Percentiles rank a stretch among this genome's conserved stretches.
These are phyloP conservation scores for Caerostris extrusa DNA, from an alignment of 1,140 invertebrate genomes.

Conservation along the genomic window DNA sequence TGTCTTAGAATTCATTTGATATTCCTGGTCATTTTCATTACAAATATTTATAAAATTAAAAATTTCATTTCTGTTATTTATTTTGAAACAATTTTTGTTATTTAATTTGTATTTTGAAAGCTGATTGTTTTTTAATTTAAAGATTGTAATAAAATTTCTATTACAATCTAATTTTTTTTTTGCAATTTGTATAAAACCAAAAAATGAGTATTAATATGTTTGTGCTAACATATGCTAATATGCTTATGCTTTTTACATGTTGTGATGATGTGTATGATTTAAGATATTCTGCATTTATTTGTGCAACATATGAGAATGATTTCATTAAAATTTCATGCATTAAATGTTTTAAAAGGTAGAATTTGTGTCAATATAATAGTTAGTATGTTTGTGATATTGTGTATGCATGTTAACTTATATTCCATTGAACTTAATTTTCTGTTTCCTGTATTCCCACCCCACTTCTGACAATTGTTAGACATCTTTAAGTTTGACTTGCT, in stretches of 20 bases:
- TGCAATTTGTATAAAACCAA: too few relatives aligned
- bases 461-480: background rate
- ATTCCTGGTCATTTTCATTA: background rate
- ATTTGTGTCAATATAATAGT: background rate
- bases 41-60: too few relatives aligned
- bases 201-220: too few relatives aligned
- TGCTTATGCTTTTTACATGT: too few relatives aligned
- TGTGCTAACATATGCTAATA: too few relatives aligned
- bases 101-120: too few relatives aligned
- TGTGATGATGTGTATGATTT: too few relatives aligned
- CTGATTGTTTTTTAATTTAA: too few relatives aligned
- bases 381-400: background rate
- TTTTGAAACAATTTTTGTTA: too few relatives aligned
- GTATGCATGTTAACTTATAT: constrained; percentile 13
- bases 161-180: too few relatives aligned
- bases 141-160: too few relatives aligned
- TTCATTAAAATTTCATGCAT: background rate
- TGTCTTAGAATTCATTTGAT: background rate
- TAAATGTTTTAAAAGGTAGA: background rate
- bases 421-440: background rate
- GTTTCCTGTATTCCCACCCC: background rate
- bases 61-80: too few relatives aligned
- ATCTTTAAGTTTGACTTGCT: constrained; percentile 6
- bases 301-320: background rate
- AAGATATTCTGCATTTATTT: background rate